Evolutionary conservation across 2,888 invertebrate genomes (phyloP).

Genomic region (Pristionchus maxplancki): DNA sequence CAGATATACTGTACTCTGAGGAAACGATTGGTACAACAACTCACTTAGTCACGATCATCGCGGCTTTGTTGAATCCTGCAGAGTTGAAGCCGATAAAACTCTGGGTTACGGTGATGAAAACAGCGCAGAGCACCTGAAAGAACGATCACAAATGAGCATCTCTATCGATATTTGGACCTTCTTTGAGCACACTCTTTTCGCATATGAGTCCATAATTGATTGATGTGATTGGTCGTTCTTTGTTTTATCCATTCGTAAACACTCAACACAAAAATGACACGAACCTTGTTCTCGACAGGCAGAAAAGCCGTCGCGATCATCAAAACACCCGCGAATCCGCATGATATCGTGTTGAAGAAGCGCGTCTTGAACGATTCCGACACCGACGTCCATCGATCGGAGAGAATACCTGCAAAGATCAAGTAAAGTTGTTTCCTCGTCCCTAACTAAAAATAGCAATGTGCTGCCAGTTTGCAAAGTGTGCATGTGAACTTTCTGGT

Average conservation of each 20-base stretch:
- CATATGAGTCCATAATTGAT: background rate
- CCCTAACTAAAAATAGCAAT: too few species aligned
- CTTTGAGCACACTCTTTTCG: background rate
- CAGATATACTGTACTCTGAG: background rate
- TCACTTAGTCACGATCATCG: constrained; percentile 54
- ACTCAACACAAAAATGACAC: background rate
- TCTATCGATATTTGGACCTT: background rate
- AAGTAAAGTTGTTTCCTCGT: too few species aligned
- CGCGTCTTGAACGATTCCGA: constrained; percentile 54
- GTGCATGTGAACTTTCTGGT: too few species aligned
- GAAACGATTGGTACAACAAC: background rate
- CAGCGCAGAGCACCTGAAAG: constrained; percentile 51
- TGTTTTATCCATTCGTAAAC: background rate
- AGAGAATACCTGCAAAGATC: constrained; percentile 5
- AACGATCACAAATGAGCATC: background rate
- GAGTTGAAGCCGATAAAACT: constrained; percentile 60
- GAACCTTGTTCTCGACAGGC: constrained; percentile 53
- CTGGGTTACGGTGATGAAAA: constrained; percentile 55
- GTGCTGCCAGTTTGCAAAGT: too few species aligned
- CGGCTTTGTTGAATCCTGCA: constrained; percentile 61
- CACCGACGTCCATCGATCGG: constrained; percentile 46
- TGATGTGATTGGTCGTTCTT: background rate
- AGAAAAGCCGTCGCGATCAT: constrained; percentile 57
- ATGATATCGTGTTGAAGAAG: constrained; percentile 60
- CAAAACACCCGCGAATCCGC: constrained; percentile 56